Evolutionary conservation across 2,797 vertebrate genomes (phyloP), one percentile per base, ranked within the genome.

Genomic region (Urosaurus nigricauda): DNA sequence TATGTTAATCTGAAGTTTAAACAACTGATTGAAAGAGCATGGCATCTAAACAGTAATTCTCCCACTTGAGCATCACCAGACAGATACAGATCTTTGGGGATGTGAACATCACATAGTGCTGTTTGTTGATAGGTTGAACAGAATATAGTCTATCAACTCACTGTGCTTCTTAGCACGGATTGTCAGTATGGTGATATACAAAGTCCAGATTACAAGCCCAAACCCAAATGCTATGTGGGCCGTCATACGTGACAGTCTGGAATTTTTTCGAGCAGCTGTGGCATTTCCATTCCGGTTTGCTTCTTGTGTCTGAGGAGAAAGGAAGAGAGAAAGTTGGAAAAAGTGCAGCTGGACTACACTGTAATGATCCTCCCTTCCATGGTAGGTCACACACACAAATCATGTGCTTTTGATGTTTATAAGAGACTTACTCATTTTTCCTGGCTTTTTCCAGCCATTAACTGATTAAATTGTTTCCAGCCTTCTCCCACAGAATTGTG

Each of bases 251-350:
- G 80, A 37, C 80, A 82, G 58, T 60, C 58, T 82, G 37, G 80
- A 82, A 16, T 82, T 14, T 16, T 82, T 63, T 16, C 4, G 80
- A 32, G 80, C 80, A 65, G 58, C 13, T 26, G 80, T 65, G 7
- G 7, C 13, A 60, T 82, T 82, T 43, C 80, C 80, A 37, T 4
- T 65, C 14, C 37, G 58, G 37, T 82, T 82, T 37, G 58, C 60
- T 82, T 82, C 80, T 82, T 65, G 80, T 40, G 80, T 65, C 80
- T 82, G 37, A 43, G 37, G 80, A 82, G 80, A 82, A 65, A 82
- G 37, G 40, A 60, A 82, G 24, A 82, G 26, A 9, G 63, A 65
- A 37, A 19, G 37, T 29, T 32, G 65, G 60, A 68, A 68, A 68
- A 68, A 68, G 3, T 13, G 65, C 65, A 68, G 29, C 32, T 32